Conservation (phyloP, 2,113 vertebrate species). For the Brachypodius melanocephalos region DNA sequence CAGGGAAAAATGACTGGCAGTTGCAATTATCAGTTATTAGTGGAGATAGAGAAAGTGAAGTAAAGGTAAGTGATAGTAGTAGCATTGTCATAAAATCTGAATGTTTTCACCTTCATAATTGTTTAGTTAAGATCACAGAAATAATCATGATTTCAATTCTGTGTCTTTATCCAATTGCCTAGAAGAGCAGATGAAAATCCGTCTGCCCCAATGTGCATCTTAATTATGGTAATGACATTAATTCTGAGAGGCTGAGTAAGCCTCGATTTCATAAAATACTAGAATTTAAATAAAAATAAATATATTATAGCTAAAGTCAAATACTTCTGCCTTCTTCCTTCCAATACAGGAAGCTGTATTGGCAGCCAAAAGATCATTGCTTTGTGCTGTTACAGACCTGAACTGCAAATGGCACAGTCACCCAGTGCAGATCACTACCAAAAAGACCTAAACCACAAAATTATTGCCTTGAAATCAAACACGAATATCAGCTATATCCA, state of each 20-base stretch:
- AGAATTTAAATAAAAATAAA: not conserved
- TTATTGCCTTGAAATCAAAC: not conserved
- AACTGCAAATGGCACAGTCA: not conserved
- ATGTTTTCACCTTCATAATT: not conserved
- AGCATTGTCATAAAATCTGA: not conserved
- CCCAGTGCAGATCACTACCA: rapidly evolving
- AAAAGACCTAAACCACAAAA: not conserved
- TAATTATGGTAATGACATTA: not conserved
- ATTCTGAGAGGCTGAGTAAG: not conserved
- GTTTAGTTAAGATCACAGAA: not conserved
- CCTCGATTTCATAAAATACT: not conserved
- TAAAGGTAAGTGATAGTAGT: not conserved
- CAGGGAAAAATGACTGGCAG: not conserved
- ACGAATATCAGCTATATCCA: not conserved
- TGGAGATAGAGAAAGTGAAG: not conserved
- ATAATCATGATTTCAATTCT: not conserved
- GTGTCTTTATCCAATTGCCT: not conserved
- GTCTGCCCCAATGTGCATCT: not conserved
- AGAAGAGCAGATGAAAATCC: not conserved
- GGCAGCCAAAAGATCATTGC: not conserved
- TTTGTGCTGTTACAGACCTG: not conserved
- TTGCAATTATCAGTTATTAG: not conserved
- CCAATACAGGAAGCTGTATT: not conserved
- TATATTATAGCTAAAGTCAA: not conserved
- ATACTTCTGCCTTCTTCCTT: not conserved